Conservation (phyloP, 1,140 invertebrate genomes). For the Drosophila mojavensis region DNA sequence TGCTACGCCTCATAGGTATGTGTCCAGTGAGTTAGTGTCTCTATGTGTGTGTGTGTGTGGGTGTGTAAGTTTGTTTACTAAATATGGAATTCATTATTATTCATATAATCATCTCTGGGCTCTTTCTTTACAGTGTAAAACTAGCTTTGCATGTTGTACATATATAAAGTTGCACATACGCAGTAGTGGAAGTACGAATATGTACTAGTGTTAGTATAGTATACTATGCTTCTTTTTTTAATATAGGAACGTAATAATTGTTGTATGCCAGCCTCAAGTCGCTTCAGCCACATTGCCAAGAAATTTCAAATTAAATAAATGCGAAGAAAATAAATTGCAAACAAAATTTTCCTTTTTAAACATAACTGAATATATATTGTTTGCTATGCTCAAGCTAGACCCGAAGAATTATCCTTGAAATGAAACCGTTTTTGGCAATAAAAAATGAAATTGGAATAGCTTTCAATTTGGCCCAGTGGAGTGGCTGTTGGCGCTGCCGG, state of each 20-base stretch:
- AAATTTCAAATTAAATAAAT: not conserved
- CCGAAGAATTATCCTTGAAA: not conserved
- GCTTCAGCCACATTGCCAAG: constrained; percentile 2
- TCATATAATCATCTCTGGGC: constrained; percentile 27
- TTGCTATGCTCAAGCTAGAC: too few relatives aligned
- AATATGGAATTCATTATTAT: constrained; percentile 14
- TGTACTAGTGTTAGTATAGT: constrained; percentile 47
- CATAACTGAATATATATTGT: too few relatives aligned
- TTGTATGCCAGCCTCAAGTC: constrained; percentile 40
- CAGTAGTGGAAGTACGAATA: constrained; percentile 44
- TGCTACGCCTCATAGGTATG: constrained; percentile 57
- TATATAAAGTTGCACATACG: constrained; percentile 44
- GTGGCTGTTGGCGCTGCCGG: not conserved
- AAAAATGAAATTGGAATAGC: not conserved
- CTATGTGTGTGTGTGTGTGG: constrained; percentile 8
- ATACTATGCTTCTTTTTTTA: constrained; percentile 52
- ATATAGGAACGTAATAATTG: constrained; percentile 81
- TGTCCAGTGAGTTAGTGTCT: constrained; percentile 11
- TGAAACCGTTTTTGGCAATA: constrained; percentile 4
- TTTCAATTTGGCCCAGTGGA: not conserved
- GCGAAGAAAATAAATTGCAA: too few relatives aligned
- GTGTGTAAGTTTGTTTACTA: constrained; percentile 14
- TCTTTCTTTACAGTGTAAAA: constrained; percentile 55
- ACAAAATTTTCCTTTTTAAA: too few relatives aligned
- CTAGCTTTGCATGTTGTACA: constrained; percentile 38